Evolutionary conservation across 2,113 vertebrate species (phyloP), one percentile per base, ranked within the genome.

Genomic region (Clarias magur): DNA sequence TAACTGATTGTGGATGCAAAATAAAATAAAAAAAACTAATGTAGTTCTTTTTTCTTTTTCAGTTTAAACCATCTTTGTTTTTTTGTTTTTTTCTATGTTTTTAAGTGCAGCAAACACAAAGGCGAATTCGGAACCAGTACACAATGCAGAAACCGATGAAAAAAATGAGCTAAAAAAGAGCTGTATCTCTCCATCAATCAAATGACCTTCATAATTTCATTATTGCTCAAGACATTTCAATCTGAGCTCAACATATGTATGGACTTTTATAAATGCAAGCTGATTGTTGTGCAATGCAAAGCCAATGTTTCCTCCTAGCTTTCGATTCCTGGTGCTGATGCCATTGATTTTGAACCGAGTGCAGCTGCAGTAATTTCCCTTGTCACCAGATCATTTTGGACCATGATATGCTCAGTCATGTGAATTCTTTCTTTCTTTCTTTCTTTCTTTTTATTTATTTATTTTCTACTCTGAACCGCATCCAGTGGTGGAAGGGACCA

Each of bases 211-310:
- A 48, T 48, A 48, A 48, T 48, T 48, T 48, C 48, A 48, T 48
- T 48, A 48, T 48, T 48, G 48, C 48, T 48, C 7, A 48, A 48
- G 48, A 48, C 48, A 48, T 48, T 48, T 48, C 48, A 48, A 8
- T 48, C 48, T 48, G 48, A 48, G 48, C 48, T 48, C 48, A 48
- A 48, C 0, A 8, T 48, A 8, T 8, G 48, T 48, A 8, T 48
- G 48, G 48, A 6, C 48, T 48, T 48, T 8, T 48, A 48, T 48
- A 48, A 48, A 48, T 48, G 23, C 15, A 76, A 63, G 59, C 21
- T 65, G 70, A 85, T 62, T 63, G 57, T 53, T 16, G 27, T 65
- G 59, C 38, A 85, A 78, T 16, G 30, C 19, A 54, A 85, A 78
- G 38, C 23, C 59, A 60, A 59, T 53, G 23, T 63, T 85, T 73